These are phyloP conservation scores for Ennomos quercinarius DNA, from an alignment of 2,888 invertebrate genomes.

Conservation along the genomic window DNA sequence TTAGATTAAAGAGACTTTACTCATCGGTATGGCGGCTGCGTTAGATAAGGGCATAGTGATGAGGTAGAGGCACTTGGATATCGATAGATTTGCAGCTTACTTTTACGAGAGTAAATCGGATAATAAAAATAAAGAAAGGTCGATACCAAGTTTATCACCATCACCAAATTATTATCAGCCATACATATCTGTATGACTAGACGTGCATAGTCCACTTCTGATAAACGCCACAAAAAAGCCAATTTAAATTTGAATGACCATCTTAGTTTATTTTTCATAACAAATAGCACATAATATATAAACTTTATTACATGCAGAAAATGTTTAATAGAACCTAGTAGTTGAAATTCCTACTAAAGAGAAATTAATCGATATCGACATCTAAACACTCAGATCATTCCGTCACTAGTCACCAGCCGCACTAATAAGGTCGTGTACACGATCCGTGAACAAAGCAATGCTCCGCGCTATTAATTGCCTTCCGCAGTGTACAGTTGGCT, in stretches of 20 bases:
- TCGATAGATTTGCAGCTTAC: conserved; percentile 8
- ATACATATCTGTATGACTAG: no score
- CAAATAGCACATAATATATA: no score
- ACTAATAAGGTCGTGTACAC: conserved; percentile 75
- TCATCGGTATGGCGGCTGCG: conserved; percentile 69
- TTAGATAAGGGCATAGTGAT: conserved; percentile 57
- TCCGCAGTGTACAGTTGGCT: conserved; percentile 35
- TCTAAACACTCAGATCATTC: conserved; percentile 36
- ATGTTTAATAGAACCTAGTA: no score
- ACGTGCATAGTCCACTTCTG: no score
- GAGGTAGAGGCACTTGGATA: conserved; percentile 20
- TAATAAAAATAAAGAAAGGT: no score
- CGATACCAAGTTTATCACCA: no score
- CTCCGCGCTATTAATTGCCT: conserved; percentile 48
- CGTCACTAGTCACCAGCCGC: conserved; percentile 54
- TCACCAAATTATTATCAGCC: no score
- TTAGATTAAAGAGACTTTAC: conserved; percentile 79
- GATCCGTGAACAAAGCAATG: conserved; percentile 67
- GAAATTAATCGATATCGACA: conserved; percentile 34
- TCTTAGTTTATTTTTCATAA: no score
- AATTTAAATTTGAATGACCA: no score
- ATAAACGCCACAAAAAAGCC: no score
- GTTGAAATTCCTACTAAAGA: not conserved
- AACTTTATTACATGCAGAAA: no score
- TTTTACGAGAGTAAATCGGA: no score